Percentiles rank a stretch among this genome's conserved stretches.
Conservation (phyloP, 30 jellyfish, hydroid and myxozoan genomes). For the Sanderia malayensis region DNA sequence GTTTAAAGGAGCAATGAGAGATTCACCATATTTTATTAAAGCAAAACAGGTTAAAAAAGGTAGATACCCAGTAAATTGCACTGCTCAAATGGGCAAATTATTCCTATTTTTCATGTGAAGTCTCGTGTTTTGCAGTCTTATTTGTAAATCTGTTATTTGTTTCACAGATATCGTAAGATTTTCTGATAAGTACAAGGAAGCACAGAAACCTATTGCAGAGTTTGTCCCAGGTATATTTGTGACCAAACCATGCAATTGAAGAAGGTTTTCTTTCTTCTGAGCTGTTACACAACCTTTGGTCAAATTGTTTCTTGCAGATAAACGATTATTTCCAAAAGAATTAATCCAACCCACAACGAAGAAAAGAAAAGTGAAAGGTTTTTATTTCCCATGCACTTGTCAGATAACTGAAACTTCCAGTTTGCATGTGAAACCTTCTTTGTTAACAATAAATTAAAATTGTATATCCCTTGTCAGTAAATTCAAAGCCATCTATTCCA, state of each 20-base stretch:
- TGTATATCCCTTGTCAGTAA: not conserved
- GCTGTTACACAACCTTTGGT: no score
- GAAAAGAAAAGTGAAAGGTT: conserved; percentile 31
- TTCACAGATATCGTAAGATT: conserved; percentile 71
- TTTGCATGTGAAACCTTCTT: not conserved
- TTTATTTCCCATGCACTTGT: no score
- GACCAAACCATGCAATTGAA: no score
- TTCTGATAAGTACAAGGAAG: conserved; percentile 83
- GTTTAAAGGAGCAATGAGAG: conserved; percentile 85
- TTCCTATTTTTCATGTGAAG: no score
- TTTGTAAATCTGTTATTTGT: not conserved
- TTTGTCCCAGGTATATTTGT: conserved; percentile 88
- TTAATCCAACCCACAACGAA: conserved; percentile 18
- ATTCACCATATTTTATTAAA: conserved; percentile 71
- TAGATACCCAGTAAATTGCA: no score
- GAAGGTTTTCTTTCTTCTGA: no score
- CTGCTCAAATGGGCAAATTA: no score
- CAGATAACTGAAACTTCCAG: no score
- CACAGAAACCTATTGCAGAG: conserved; percentile 43
- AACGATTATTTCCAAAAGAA: conserved; percentile 44
- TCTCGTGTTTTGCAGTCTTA: no score
- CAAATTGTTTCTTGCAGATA: conserved; percentile 21
- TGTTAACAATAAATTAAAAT: no score
- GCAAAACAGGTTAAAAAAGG: not conserved
- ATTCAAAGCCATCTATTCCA: not conserved